Evolutionary conservation across 53 echinoderm and acorn worm genomes (phyloP).

Genomic region (Temnopleurus reevesii): DNA sequence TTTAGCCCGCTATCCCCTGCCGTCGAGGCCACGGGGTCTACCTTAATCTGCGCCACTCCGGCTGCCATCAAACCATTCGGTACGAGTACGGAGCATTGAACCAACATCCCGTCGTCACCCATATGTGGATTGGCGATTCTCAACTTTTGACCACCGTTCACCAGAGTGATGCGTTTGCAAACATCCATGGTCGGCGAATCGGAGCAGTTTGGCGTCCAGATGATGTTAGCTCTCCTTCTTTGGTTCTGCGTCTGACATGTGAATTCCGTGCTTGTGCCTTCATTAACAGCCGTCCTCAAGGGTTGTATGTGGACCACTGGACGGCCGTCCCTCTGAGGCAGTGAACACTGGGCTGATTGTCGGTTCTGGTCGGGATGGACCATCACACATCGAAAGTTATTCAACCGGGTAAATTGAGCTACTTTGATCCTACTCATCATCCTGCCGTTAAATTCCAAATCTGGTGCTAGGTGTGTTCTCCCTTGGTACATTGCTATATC

Average conservation of each 20-base stretch:
- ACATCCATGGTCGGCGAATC: conserved; percentile 28
- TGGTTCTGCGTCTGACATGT: conserved; percentile 25
- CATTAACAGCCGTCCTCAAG: background rate
- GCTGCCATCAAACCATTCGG: conserved; percentile 27
- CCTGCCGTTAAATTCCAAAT: conserved; percentile 28
- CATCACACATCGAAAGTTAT: conserved; percentile 44
- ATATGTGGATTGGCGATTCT: conserved; percentile 1
- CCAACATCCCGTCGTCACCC: conserved; percentile 39
- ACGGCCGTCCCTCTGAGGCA: conserved; percentile 10
- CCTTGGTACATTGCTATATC: conserved; percentile 19
- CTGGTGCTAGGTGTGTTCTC: background rate
- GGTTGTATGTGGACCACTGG: conserved; percentile 32
- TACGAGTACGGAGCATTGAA: conserved; percentile 30
- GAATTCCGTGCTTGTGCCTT: background rate
- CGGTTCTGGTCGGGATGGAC: conserved; percentile 28
- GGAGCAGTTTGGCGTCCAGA: conserved; percentile 45
- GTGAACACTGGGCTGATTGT: background rate
- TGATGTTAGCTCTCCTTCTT: background rate
- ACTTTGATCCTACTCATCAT: conserved; percentile 21
- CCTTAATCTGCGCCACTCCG: conserved; percentile 44
- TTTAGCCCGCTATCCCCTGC: background rate
- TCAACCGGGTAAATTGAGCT: background rate
- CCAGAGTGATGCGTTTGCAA: conserved; percentile 31
- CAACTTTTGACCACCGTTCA: conserved; percentile 13
- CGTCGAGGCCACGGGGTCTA: background rate